Percentiles rank a stretch among this genome's conserved stretches.
Conservation (phyloP, 2,888 invertebrate genomes). For the Hypselothyrea guttata region DNA sequence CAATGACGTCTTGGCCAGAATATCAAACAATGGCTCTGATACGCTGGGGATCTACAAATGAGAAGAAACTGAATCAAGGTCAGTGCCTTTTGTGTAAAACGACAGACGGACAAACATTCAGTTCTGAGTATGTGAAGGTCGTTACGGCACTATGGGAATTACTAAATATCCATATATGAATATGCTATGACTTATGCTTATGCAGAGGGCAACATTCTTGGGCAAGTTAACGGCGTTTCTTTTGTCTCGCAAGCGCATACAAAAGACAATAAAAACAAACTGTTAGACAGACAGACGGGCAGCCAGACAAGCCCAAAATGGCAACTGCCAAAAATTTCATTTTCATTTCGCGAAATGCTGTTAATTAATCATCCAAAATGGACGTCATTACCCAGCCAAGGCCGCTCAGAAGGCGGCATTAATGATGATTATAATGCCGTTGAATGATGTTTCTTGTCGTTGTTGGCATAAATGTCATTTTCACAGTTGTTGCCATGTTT, state of each 20-base stretch:
- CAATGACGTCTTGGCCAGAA: slow-evolving; percentile 15
- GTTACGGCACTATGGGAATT: slow-evolving; percentile 8
- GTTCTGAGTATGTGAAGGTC: slow-evolving; percentile 52
- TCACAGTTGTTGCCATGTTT: slow-evolving; percentile 4
- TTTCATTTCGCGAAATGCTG: slow-evolving; percentile 51
- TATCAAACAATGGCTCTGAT: slow-evolving; percentile 26
- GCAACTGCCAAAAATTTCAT: slow-evolving; percentile 25
- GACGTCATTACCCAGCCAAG: slow-evolving; percentile 41
- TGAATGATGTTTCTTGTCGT: slow-evolving; percentile 25
- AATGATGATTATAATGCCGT: slow-evolving; percentile 49
- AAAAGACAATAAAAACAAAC: slow-evolving; percentile 36
- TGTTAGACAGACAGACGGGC: slow-evolving; percentile 17
- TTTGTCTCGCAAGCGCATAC: slow-evolving; percentile 38
- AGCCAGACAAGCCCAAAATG: slow-evolving; percentile 34
- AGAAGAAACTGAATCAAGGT: slow-evolving; percentile 45
- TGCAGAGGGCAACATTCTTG: slow-evolving; percentile 34
- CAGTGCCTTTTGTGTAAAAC: slow-evolving; percentile 10
- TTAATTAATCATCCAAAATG: slow-evolving; percentile 67
- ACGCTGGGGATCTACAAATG: slow-evolving; percentile 18
- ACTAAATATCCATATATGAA: slow-evolving; percentile 3
- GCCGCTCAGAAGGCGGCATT: slow-evolving; percentile 47
- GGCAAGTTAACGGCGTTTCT: slow-evolving; percentile 56
- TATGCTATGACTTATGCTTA: slow-evolving; percentile 4
- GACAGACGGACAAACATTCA: slow-evolving; percentile 5
- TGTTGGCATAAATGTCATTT: slow-evolving; percentile 6